phyloP scores from a whole-genome alignment of 2,113 vertebrate genomes.

The Phaethornis superciliosus region DNA sequence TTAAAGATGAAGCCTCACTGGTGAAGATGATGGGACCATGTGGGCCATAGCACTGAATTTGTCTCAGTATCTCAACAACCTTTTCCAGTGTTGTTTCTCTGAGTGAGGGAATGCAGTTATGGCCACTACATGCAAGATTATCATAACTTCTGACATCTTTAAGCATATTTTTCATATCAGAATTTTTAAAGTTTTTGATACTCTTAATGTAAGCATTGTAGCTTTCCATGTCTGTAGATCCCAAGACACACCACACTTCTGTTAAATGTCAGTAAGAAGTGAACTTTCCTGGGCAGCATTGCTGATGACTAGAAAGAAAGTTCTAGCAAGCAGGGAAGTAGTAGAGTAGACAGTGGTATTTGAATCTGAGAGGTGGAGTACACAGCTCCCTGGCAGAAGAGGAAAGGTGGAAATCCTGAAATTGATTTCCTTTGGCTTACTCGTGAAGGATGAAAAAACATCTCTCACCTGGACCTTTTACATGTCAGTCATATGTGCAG shows the following conservation, averaged over 20 bases:
- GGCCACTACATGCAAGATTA: not conserved
- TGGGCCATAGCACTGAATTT: not conserved
- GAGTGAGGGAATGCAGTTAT: not conserved
- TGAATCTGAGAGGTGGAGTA: not conserved
- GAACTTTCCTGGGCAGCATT: not conserved
- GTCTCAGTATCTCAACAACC: not conserved
- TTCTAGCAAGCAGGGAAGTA: not conserved
- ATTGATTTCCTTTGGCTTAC: not conserved
- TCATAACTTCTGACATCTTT: not conserved
- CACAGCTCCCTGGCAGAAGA: not conserved
- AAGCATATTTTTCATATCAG: not conserved
- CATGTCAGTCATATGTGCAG: fast-evolving
- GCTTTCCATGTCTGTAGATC: not conserved
- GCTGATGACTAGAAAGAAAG: not conserved
- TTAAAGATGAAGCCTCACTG: not conserved
- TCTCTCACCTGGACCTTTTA: not conserved
- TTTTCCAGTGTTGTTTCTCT: not conserved
- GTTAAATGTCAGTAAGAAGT: not conserved
- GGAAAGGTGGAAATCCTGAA: not conserved
- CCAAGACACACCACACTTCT: not conserved
- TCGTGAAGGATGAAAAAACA: not conserved
- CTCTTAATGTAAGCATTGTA: not conserved
- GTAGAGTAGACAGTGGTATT: not conserved
- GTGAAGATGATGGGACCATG: not conserved
- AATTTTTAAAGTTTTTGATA: not conserved